Base-by-base conservation (phyloP, 2,888 invertebrate species). In the Heliconius aoede region DNA sequence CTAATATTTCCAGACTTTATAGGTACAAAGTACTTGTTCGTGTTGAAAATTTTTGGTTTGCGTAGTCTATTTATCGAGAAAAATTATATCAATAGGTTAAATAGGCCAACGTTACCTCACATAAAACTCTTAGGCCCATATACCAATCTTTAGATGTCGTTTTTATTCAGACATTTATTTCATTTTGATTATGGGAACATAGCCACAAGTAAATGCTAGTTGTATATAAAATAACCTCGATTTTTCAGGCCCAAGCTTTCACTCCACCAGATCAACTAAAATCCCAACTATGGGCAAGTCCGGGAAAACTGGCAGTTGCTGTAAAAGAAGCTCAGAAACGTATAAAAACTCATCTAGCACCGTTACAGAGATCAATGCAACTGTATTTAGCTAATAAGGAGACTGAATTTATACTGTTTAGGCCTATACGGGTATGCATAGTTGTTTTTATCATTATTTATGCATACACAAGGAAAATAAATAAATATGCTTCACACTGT, bases 341-440 rank as follows among this genome's bases (percentile, higher is more conserved):
- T 67, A 96, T 99, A 76, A 98, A 98, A 88, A 95, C 96, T 0
- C 96, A 97, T 82, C 95, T 99, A 55, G 97, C 98, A 0, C 95
- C 95, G 9, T 91, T 99, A 24, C 98, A 98, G 86, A 95, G 97
- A 7, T 97, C 98, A 21, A 98, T 99, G 98, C 97, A 98, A 81
- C 95, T 99, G 1, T 99, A 99, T 90, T 95, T 99, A 74, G 98
- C 99, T 21, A 99, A 99, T 89, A 96, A 97, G 82, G 99, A 99
- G 89, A 99, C 99, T 0, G 99, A 99, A 90, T 98, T 98, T 84
- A 99, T 99, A 85, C 95, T 99, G 15, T 99, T 99, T 85, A 96
- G 98, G 76, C 99, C 99, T 3, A 97, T 99, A 71, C 96, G 98
- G 91, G 98, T 97, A 87, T 88, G 82, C 79, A 64, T n/a, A n/a